Percentiles rank a stretch among this genome's conserved stretches.
Conservation (phyloP, 2,797 vertebrate genomes). For the Amblyraja radiata region DNA sequence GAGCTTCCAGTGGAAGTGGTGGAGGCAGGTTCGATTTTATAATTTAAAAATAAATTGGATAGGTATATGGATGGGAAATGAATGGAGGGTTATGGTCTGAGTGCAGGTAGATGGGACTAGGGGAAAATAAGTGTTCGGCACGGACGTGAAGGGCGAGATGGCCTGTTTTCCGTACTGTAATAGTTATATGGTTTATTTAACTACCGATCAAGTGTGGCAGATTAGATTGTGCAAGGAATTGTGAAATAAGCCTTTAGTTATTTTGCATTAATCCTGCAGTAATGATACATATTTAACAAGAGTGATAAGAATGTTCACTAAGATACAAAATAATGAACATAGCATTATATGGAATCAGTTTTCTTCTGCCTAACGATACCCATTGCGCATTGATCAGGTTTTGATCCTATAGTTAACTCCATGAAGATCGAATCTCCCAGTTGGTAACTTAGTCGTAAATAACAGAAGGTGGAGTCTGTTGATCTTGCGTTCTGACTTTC, state of each 20-base stretch:
- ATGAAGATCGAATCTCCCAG: background rate
- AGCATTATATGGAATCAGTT: background rate
- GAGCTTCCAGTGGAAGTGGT: too few species aligned
- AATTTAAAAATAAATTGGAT: too few species aligned
- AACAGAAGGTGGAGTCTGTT: background rate
- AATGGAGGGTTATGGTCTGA: too few species aligned
- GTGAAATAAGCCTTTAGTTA: background rate
- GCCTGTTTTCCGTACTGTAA: too few species aligned
- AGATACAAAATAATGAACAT: background rate
- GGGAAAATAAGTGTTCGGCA: too few species aligned
- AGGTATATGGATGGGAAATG: too few species aligned
- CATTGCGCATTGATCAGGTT: background rate
- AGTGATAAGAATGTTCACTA: background rate
- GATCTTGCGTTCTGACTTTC: background rate
- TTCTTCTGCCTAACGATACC: background rate
- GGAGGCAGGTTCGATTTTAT: too few species aligned
- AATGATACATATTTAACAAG: background rate
- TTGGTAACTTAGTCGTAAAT: constrained; percentile 8
- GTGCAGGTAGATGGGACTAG: too few species aligned
- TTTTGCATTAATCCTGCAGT: background rate
- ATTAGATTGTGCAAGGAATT: background rate
- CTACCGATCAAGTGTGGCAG: background rate
- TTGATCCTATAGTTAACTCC: background rate
- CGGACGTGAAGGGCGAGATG: too few species aligned
- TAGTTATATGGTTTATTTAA: too few species aligned